Evolutionary conservation across 2,797 vertebrate species (phyloP), one percentile per base, ranked within the genome.

Genomic region (Adelosebastes latens): DNA sequence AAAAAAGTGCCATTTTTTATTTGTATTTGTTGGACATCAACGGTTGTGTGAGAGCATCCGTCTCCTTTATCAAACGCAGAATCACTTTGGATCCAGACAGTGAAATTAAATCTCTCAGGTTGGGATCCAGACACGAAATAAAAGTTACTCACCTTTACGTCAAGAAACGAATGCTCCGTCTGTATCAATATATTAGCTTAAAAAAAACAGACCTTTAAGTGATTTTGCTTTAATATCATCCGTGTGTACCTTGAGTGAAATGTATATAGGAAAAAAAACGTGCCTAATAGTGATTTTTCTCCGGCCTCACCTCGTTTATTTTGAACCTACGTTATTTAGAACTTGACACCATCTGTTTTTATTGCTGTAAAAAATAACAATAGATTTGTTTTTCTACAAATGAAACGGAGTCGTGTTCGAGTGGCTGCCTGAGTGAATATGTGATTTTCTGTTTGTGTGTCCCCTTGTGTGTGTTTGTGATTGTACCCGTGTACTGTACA

Each of bases 211-310:
- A 68, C 67, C 53, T 68, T 74, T 58, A 69, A 61, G 8, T 29
- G 62, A 80, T 74, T 63, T 7, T 64, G 60, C 36, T 75, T 16
- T 70, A 10, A 9, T 61, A 31, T 42, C 14, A 66, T 31, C 42
- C 71, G 32, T 73, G 58, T 74, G 27, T 71, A 49, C n/a, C 62
- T 65, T 61, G 12, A 71, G 53, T 46, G 53, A 80, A 71, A 29
- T 86, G 86, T 82, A 82, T 8, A 77, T 63, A 81, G 58, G 52
- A 84, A 80, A 84, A 80, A 78, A 89, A 90, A 82, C 76, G 88
- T 92, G 92, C 93, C 91, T 92, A 52, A 79, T 34, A 70, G 75
- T 49, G 70, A 46, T 67, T 67, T 77, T 81, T 80, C 29, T 75
- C 60, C 82, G 72, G 76, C 60, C 46, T 80, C 79, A 81, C 72